Evolutionary conservation across 2,888 invertebrate genomes (phyloP).

Genomic region (Anthophora plumipes): DNA sequence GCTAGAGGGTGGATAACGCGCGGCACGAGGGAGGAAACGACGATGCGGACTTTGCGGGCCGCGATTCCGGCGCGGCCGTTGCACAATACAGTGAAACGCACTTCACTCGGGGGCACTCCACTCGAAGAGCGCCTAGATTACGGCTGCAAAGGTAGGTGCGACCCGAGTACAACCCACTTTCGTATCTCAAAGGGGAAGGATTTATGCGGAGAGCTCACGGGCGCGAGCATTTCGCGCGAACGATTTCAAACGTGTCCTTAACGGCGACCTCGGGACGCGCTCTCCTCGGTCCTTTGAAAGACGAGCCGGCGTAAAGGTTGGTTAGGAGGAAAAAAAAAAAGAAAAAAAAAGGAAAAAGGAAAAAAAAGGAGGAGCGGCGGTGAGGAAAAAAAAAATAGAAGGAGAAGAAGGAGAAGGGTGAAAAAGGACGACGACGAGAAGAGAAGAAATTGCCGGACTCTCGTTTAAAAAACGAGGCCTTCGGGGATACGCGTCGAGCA

Average conservation of each 20-base stretch:
- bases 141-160: conserved; percentile 61
- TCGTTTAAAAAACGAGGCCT: conserved; percentile 28
- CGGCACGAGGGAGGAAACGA: conserved; percentile 20
- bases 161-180: conserved; percentile 60
- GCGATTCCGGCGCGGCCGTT: conserved; percentile 46
- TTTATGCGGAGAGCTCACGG: conserved; percentile 53
- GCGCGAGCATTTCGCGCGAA: conserved; percentile 66
- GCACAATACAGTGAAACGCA: conserved; percentile 67
- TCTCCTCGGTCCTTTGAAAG: conserved; percentile 44
- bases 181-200: conserved; percentile 57
- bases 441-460: conserved; percentile 44
- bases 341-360: neutral
- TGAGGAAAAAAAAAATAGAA: neutral
- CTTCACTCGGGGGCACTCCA: conserved; percentile 62
- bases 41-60: conserved; percentile 42
- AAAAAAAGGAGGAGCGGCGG: neutral
- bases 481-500: neutral
- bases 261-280: conserved; percentile 43
- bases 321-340: neutral
- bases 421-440: neutral
- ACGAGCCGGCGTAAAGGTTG: conserved; percentile 12
- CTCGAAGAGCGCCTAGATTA: conserved; percentile 64
- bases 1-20: neutral
- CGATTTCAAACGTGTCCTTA: conserved; percentile 67
- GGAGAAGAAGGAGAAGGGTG: neutral